phyloP scores from a whole-genome alignment of 2,888 invertebrate species.

The Trachelus troglodyta region DNA sequence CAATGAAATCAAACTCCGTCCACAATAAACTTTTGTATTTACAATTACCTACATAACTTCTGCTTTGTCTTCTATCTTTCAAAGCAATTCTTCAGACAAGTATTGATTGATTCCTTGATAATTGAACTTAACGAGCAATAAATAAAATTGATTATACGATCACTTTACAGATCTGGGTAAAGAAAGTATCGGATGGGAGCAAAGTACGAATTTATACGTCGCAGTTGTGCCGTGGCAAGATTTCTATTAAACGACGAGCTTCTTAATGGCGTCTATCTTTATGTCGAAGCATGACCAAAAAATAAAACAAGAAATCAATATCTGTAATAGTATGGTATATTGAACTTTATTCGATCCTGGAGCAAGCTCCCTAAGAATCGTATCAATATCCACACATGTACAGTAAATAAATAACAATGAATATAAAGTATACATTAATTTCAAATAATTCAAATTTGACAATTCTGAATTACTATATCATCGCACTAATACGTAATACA shows the following conservation, averaged over 20 bases:
- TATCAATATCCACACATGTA: not conserved
- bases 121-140: not conserved
- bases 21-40: too few species aligned
- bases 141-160: constrained; percentile 6
- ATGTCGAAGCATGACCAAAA: not conserved
- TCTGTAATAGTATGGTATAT: not conserved
- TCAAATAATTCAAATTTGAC: not conserved
- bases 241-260: constrained; percentile 87
- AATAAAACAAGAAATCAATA: not conserved
- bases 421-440: not conserved
- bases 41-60: too few species aligned
- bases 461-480: not conserved
- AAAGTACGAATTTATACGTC: constrained; percentile 87
- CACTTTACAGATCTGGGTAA: constrained; percentile 85
- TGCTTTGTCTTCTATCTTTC: too few species aligned
- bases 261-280: constrained; percentile 68
- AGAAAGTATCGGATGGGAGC: constrained; percentile 81
- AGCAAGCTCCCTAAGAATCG: constrained; percentile 7
- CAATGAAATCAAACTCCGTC: not conserved
- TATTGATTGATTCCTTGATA: too few species aligned
- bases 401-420: not conserved
- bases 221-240: constrained; percentile 88
- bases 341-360: constrained; percentile 8
- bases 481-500: not conserved
- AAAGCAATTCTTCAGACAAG: too few species aligned